phyloP scores from a whole-genome alignment of 1,140 invertebrate genomes.

The Parapsyche elsis region DNA sequence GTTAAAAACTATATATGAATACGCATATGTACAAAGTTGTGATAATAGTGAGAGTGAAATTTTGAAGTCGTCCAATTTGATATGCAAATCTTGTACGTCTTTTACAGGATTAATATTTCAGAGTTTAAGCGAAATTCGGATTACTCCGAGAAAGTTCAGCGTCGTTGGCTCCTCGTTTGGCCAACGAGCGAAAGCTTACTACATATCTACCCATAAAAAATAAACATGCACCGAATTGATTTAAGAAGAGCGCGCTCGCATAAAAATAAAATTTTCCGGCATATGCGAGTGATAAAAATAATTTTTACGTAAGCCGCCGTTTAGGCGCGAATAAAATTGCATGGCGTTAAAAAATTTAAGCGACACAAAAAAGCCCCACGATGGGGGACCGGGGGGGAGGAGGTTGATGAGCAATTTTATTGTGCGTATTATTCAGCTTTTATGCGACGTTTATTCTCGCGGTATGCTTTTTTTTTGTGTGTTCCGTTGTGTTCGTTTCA shows the following conservation, averaged over 20 bases:
- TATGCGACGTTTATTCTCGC: conserved; percentile 37
- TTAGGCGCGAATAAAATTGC: conserved; percentile 1
- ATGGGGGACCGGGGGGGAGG: background rate
- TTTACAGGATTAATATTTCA: conserved; percentile 18
- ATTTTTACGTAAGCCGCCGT: background rate
- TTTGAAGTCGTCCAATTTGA: conserved; percentile 14
- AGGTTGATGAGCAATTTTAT: conserved; percentile 49
- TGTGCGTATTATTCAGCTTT: conserved; percentile 45
- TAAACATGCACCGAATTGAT: too few relatives aligned
- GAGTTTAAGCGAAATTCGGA: conserved; percentile 19
- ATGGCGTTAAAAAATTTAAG: conserved; percentile 2
- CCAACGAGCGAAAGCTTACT: background rate
- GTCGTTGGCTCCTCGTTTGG: background rate
- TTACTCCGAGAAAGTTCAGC: background rate
- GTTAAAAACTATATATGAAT: too few relatives aligned
- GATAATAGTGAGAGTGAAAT: background rate
- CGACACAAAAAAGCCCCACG: background rate
- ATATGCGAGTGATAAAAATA: background rate
- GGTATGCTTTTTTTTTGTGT: conserved; percentile 14
- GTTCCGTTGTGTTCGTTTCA: conserved; percentile 20
- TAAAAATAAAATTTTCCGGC: background rate
- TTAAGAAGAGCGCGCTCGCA: background rate
- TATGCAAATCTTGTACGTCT: conserved; percentile 17
- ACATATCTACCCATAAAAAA: background rate
- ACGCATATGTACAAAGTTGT: too few relatives aligned